Percentiles rank a stretch among this genome's conserved stretches.
phyloP scores from a whole-genome alignment of 2,888 invertebrate genomes.

The Dugesia japonica region DNA sequence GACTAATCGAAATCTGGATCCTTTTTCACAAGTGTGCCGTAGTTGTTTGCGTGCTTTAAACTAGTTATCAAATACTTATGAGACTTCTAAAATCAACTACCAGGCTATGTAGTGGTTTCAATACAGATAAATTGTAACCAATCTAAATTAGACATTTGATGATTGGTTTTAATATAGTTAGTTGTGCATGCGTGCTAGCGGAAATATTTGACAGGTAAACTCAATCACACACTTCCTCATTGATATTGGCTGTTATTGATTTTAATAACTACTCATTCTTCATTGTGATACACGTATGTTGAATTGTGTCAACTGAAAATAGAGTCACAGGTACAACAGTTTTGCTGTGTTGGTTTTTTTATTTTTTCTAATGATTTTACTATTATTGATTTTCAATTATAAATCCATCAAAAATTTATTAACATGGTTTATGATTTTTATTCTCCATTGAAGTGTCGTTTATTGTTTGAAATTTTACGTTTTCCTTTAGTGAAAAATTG shows the following conservation, averaged over 20 bases:
- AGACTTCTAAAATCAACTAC: background rate
- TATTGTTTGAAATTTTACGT: no score
- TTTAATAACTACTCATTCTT: slow-evolving; percentile 1
- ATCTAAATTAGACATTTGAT: background rate
- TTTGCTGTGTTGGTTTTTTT: no score
- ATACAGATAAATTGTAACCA: background rate
- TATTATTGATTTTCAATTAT: no score
- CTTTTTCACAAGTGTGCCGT: slow-evolving; percentile 8
- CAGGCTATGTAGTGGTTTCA: background rate
- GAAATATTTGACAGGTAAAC: slow-evolving; percentile 11
- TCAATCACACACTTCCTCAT: slow-evolving; percentile 20
- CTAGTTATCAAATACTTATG: slow-evolving; percentile 14
- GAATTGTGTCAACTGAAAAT: background rate
- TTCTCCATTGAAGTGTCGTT: no score
- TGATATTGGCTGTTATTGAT: slow-evolving; percentile 16
- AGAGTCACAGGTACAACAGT: no score
- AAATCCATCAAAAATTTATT: no score
- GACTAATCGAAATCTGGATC: slow-evolving; percentile 20
- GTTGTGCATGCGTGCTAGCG: slow-evolving; percentile 2
- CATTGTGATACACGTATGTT: background rate
- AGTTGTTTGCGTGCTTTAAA: background rate
- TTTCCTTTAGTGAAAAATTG: no score
- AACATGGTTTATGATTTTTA: no score
- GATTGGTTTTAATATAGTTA: slow-evolving; percentile 13
- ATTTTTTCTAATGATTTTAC: no score